A percentile compares a stretch with the other conserved stretches of the same genome.
phyloP scores from a whole-genome alignment of 2,113 vertebrate genomes.

The Amblyopsis rosae region DNA sequence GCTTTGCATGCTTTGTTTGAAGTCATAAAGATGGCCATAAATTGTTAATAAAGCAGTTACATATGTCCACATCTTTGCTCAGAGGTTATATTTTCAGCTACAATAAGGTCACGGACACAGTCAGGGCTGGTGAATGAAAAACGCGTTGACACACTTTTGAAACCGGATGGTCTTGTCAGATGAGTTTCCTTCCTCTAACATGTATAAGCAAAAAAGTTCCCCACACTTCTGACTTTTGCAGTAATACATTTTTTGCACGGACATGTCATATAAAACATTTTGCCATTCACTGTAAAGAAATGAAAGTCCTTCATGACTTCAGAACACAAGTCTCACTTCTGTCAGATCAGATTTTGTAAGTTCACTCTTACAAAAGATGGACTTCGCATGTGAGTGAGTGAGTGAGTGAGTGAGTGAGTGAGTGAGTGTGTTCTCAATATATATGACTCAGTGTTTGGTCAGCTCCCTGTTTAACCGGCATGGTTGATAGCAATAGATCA shows the following conservation, averaged over 20 bases:
- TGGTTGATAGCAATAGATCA: conserved; percentile 44
- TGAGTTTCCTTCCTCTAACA: conserved; percentile 53
- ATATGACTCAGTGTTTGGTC: conserved; percentile 18
- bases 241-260: no score
- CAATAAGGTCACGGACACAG: background rate
- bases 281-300: background rate
- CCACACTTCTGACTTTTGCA: background rate
- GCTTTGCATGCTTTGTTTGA: conserved; percentile 22
- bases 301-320: background rate
- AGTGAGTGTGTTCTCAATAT: background rate
- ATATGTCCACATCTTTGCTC: conserved; percentile 5
- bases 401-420: background rate
- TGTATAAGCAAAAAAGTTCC: background rate
- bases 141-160: background rate
- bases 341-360: background rate
- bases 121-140: background rate
- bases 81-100: background rate
- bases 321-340: background rate
- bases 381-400: background rate
- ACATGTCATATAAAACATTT: background rate
- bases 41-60: background rate
- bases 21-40: conserved; percentile 37
- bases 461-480: background rate
- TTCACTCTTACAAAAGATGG: background rate
- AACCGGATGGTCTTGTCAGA: conserved; percentile 40